Evolutionary conservation across 2,797 vertebrate species (phyloP), one percentile per base, ranked within the genome.

Genomic region (Hybognathus amarus): DNA sequence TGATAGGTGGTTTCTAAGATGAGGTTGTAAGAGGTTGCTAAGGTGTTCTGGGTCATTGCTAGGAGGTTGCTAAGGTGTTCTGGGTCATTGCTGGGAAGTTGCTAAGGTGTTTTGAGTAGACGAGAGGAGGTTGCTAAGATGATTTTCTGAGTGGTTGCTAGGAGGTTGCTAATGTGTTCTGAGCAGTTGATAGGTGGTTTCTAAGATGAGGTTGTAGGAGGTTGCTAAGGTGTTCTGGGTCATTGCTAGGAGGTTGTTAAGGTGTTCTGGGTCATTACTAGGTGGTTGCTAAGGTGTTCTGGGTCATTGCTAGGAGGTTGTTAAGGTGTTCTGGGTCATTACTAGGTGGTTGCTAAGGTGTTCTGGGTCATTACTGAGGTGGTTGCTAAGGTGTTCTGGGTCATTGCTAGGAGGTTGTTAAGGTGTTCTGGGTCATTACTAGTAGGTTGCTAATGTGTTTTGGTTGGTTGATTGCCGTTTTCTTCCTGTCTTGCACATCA

Each of bases 131-230:
- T 22, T 54, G 6, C 3, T 17, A 47, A 17, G 1, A 0, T 47
- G 45, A 30, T 30, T 30, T 42, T 52, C 1, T 22, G 2, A 0
- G 52, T 9, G 0, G 0, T 22, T 52, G 2, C 0, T 20, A 8
- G 50, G 50, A 52, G 18, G 50, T 52, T 52, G 50, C 50, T 52
- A 47, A 47, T 1, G 3, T 9, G 15, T 42, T 52, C 0, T 54
- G 2, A 0, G 52, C 1, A 0, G 0, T 1, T 54, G 7, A 0
- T 54, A 3, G 52, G 18, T 22, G 20, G 20, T 54, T 54, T 2
- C 52, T 54, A 50, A 50, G 47, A 8, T 7, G 20, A 54, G 20
- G 20, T 54, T 54, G 8, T 10, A 56, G 52, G 52, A 56, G 2
- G 52, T 50, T 50, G 15, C 15, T 50, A 50, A 17, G 47, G 5